phyloP scores from a whole-genome alignment of 1,140 invertebrate species.

The Aphelenchoides fujianensis region DNA sequence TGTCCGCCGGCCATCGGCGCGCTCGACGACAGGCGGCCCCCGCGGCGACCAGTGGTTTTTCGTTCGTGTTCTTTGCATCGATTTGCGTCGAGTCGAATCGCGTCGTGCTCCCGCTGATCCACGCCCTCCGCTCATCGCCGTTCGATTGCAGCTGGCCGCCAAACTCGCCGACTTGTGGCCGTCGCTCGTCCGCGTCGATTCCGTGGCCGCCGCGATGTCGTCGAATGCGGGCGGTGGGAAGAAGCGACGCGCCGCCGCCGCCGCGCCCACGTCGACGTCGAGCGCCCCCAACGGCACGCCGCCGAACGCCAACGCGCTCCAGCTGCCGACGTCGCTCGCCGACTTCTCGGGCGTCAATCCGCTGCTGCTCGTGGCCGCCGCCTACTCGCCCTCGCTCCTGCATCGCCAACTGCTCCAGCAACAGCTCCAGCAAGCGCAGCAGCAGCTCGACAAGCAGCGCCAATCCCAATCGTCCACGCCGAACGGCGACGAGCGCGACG shows the following conservation, averaged over 20 bases:
- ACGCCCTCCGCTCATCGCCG: background rate
- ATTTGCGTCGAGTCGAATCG: too few species aligned
- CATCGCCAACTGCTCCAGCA: slow-evolving; percentile 11
- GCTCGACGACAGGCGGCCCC: too few species aligned
- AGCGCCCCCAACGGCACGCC: background rate
- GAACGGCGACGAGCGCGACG: slow-evolving; percentile 6
- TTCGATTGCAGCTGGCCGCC: background rate
- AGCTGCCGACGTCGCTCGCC: background rate
- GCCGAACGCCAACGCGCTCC: background rate
- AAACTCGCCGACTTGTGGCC: background rate
- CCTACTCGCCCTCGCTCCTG: background rate
- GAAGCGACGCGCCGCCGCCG: slow-evolving; percentile 18
- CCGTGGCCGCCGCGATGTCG: background rate
- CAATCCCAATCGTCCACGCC: slow-evolving; percentile 4
- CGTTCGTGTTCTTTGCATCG: too few species aligned
- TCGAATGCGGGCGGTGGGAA: slow-evolving; percentile 17
- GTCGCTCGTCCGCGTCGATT: background rate
- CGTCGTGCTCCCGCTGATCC: background rate
- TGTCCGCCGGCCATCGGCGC: too few species aligned
- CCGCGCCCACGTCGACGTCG: slow-evolving; percentile 9
- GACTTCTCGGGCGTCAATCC: background rate
- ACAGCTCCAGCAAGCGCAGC: background rate
- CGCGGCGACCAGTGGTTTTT: background rate
- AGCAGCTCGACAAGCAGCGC: slow-evolving; percentile 4
- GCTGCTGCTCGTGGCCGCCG: slow-evolving; percentile 5